These are phyloP conservation scores for Allenopithecus nigroviridis DNA, from an alignment of 2,797 vertebrate genomes.

Conservation along the genomic window DNA sequence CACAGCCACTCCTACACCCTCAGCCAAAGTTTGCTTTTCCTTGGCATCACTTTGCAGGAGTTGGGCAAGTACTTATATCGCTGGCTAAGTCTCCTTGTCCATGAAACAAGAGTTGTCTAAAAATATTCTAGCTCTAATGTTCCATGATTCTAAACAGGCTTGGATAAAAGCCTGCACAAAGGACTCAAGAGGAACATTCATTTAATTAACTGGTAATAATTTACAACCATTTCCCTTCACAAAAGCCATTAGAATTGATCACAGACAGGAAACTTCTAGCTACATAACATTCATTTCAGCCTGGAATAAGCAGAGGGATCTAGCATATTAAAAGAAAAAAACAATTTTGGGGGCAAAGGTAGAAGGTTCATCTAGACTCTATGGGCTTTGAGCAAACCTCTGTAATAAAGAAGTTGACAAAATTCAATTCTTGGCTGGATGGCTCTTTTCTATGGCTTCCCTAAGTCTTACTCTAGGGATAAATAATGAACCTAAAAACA, in stretches of 20 bases:
- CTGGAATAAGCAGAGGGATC: constrained; percentile 1
- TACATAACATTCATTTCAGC: constrained; percentile 53
- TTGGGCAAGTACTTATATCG: not conserved
- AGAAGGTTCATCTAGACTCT: not conserved
- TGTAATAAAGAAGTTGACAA: not conserved
- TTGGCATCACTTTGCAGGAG: not conserved
- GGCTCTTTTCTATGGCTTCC: not conserved
- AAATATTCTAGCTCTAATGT: not conserved
- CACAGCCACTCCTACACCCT: not conserved
- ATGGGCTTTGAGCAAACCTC: not conserved
- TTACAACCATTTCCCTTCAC: constrained; percentile 69
- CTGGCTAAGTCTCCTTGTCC: not conserved
- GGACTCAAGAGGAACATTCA: constrained; percentile 65
- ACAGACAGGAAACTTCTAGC: constrained; percentile 65
- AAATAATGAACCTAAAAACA: not conserved
- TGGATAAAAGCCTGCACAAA: constrained; percentile 34
- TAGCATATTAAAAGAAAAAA: constrained; percentile 1
- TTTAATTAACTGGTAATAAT: constrained; percentile 74
- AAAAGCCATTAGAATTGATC: constrained; percentile 76
- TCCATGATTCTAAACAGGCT: constrained; percentile 67
- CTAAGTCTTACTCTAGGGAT: not conserved
- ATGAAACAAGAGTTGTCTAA: constrained; percentile 18
- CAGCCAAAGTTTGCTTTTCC: not conserved
- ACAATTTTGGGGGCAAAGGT: constrained; percentile 1
- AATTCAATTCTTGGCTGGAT: not conserved